Evolutionary conservation across 1,140 invertebrate genomes (phyloP).

Genomic region (Parasteatoda tepidariorum): DNA sequence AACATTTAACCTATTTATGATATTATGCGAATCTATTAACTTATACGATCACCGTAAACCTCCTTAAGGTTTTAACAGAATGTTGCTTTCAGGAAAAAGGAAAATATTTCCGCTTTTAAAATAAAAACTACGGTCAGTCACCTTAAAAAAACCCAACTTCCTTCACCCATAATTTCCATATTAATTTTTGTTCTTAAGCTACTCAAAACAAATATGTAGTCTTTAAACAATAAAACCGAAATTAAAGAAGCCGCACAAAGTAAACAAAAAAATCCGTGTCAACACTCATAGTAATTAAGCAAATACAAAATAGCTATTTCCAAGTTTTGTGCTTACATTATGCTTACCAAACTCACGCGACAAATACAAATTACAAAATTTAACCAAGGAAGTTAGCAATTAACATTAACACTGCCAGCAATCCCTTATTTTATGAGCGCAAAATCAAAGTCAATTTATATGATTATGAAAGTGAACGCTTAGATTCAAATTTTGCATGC

Average conservation of each 20-base stretch:
- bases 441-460: background rate
- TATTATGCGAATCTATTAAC: too few relatives aligned
- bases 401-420: background rate
- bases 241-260: background rate
- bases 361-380: background rate
- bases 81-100: too few relatives aligned
- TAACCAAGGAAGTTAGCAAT: background rate
- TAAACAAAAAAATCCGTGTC: background rate
- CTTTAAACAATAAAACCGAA: background rate
- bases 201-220: too few relatives aligned
- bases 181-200: too few relatives aligned
- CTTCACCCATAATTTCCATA: too few relatives aligned
- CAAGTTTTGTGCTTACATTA: background rate
- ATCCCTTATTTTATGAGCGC: background rate
- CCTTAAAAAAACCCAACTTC: too few relatives aligned
- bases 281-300: background rate
- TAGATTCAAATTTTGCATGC: background rate
- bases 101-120: too few relatives aligned
- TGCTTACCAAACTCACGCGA: background rate
- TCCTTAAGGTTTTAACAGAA: too few relatives aligned
- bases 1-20: too few relatives aligned
- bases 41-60: too few relatives aligned
- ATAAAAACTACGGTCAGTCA: too few relatives aligned
- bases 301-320: background rate
- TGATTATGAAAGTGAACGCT: background rate